A percentile compares a stretch with the other conserved stretches of the same genome.
Conservation (phyloP, 2,797 vertebrate species). For the Loriculus beryllinus region DNA sequence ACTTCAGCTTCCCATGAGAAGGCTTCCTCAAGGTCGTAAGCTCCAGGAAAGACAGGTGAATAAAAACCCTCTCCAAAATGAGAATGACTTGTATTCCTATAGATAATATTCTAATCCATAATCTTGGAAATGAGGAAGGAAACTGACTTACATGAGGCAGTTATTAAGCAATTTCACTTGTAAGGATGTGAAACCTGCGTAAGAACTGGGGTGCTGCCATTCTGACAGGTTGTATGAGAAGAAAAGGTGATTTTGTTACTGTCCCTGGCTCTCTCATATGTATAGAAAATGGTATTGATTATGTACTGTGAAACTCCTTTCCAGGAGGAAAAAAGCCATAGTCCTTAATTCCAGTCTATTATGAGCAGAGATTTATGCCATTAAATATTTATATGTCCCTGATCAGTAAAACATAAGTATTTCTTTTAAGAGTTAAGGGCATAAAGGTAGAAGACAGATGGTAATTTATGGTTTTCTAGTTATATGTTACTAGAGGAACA, state of each 20-base stretch:
- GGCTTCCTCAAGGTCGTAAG: fast-evolving
- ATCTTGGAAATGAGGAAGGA: background rate
- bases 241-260: background rate
- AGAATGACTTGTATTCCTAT: background rate
- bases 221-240: background rate
- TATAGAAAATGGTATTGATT: background rate
- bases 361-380: background rate
- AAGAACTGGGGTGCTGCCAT: background rate
- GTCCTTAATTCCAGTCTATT: background rate
- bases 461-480: background rate
- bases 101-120: background rate
- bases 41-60: background rate
- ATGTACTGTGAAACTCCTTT: background rate
- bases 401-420: background rate
- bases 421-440: background rate
- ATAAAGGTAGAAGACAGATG: background rate
- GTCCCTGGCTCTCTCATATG: background rate
- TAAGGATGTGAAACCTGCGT: background rate
- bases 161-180: background rate
- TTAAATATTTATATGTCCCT: constrained; percentile 1
- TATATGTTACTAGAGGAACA: background rate
- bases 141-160: background rate
- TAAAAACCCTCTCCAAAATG: background rate
- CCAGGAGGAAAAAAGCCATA: background rate
- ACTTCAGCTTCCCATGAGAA: background rate